phyloP scores from a whole-genome alignment of 2,113 vertebrate genomes.

The Motacilla tschutschensis region DNA sequence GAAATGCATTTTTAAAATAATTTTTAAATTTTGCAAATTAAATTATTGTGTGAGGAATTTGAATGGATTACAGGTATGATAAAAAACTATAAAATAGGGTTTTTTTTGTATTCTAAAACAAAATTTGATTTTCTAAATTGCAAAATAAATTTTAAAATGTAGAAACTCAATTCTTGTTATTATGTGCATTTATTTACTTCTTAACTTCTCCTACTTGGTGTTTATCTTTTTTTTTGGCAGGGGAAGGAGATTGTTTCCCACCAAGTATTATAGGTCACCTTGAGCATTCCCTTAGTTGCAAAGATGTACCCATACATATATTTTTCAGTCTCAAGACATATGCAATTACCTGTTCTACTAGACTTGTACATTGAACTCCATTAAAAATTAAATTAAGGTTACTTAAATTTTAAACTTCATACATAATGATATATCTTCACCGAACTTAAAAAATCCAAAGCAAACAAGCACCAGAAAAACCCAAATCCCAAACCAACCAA shows the following conservation, averaged over 20 bases:
- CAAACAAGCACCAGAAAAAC: not conserved
- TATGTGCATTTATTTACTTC: not conserved
- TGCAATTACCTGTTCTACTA: not conserved
- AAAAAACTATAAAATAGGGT: rapidly evolving
- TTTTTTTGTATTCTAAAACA: not conserved
- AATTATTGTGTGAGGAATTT: not conserved
- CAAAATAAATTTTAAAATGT: not conserved
- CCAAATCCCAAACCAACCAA: too few relatives aligned
- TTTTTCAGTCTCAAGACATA: not conserved
- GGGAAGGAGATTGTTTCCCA: not conserved
- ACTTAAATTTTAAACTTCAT: not conserved
- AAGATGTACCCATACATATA: not conserved
- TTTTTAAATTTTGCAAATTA: not conserved
- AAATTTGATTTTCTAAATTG: not conserved
- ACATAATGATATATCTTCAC: not conserved
- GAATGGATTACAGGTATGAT: not conserved
- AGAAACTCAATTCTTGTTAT: not conserved
- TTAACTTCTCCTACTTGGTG: not conserved
- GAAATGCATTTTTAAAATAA: not conserved
- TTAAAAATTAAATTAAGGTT: not conserved
- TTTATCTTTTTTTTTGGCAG: not conserved
- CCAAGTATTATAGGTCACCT: not conserved
- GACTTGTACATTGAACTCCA: not conserved
- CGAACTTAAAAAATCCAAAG: not conserved
- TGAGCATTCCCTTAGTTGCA: not conserved